Evolutionary conservation across 92 coral and sea anemone genomes (phyloP), one percentile per base, ranked within the genome.

Genomic region (Zoanthus gigantus): DNA sequence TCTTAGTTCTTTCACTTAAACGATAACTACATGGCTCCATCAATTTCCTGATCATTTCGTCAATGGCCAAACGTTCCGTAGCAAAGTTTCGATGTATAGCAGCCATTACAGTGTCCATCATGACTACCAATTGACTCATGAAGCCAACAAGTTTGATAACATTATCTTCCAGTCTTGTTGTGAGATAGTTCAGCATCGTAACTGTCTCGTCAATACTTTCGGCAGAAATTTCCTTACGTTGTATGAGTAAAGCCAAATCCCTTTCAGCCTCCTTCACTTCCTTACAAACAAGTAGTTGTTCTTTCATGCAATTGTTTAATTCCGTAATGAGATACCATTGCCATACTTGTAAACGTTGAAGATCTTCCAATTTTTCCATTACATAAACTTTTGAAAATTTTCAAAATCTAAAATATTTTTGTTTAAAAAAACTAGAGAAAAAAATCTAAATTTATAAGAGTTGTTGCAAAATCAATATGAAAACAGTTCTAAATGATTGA

Each of bases 61-160:
- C 90, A 56, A 97, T 94, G 32, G 98, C 98, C 60, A 90, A 79
- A 54, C 92, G 95, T 71, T 97, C 99, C 23, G 80, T 86, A 32
- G 83, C 85, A 15, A 93, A 63, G 53, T 91, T 92, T 42, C 89
- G 90, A 79, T 97, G 98, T 92, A 95, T 93, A 23, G 92, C 93
- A 8, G 93, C 76, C 94, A 95, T 97, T 34, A 97, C 99, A 60
- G 90, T 89, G 74, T 97, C 95, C 77, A 97, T 90, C 91, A 93
- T 93, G 9, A 96, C 58, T 78, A 95, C 91, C 87, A 95, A 89
- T 82, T 97, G 97, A 45, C 87, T 87, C 96, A 95, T 94, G 56
- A 95, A 95, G 69, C 92, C 86, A 23, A 94, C 93, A 12, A 97
- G 92, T 85, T 94, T 95, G 29, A 82, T 74, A 80, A 92, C 69